Conservation (phyloP, 2,797 vertebrate genomes). For the Otolemur crassicaudatus region DNA sequence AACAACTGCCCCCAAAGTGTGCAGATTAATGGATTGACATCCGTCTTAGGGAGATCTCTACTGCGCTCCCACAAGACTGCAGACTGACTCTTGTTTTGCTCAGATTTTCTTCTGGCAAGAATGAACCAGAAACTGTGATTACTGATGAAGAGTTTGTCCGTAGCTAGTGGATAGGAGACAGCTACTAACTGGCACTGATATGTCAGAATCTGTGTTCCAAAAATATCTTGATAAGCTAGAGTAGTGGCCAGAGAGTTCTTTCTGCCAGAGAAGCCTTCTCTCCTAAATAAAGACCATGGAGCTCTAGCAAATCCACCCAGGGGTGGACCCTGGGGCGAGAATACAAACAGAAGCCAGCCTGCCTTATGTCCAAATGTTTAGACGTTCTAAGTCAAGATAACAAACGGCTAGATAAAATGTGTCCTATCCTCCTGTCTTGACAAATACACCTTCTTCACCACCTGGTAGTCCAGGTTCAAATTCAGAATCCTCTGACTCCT, state of each 20-base stretch:
- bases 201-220: neutral
- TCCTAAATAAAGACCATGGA: neutral
- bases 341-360: neutral
- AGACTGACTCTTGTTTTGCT: neutral
- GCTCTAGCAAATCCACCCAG: neutral
- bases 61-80: neutral
- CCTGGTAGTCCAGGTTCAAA: neutral
- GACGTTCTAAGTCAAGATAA: conserved; percentile 27
- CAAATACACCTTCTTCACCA: neutral
- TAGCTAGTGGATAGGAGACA: neutral
- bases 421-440: neutral
- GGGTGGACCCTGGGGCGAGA: neutral
- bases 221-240: neutral
- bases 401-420: neutral
- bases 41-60: neutral
- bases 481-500: neutral
- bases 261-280: neutral
- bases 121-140: conserved; percentile 21
- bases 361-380: neutral
- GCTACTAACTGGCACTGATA: neutral
- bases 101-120: neutral
- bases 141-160: neutral
- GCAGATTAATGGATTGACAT: no score
- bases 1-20: neutral
- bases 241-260: neutral